Evolutionary conservation across 1,140 invertebrate genomes (phyloP), one percentile per base, ranked within the genome.

Genomic region (Drosophila tropicalis): DNA sequence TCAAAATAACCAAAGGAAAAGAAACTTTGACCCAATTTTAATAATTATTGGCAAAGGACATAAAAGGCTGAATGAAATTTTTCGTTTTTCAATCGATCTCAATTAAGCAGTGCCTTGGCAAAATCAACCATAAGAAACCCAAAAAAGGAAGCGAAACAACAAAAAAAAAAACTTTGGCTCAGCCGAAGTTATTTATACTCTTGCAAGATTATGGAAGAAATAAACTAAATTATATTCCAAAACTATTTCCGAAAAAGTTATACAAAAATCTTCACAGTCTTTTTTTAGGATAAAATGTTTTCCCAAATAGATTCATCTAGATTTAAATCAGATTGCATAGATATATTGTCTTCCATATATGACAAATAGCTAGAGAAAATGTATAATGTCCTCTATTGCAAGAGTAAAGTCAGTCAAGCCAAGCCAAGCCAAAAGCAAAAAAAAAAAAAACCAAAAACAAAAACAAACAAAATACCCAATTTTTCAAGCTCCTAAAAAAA

Each of bases 401-500:
- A 51, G 44, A 0, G 17, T 22, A 51, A 22, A 29, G 29, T 1
- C 34, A 10, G 10, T 2, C 34, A 36, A 47, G 17, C 15, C 44
- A 51, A 22, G 44, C 10, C 9, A 51, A 51, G 9, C 17, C 10
- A 51, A 51, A n/a, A n/a, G n/a, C n/a, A n/a, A n/a, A n/a, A n/a
- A n/a, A n/a, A n/a, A 47, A 17, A n/a, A n/a, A 44, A 51, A 22
- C 0, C 17, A 47, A 47, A 51, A 19, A 51, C 10, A 61, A 68
- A 75, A 60, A 17, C 55, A 44, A 70, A 58, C 15, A 44, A 70
- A 68, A 62, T 64, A 85, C 62, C 36, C 76, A 67, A 75, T 78
- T 78, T 70, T 71, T 51, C 25, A 75, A 67, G 15, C 72, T 75
- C 44, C 44, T 71, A 63, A 71, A 70, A 61, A 29, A 62, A 67